These are phyloP conservation scores for Balaeniceps rex DNA, from an alignment of 2,113 vertebrate species.

Conservation along the genomic window DNA sequence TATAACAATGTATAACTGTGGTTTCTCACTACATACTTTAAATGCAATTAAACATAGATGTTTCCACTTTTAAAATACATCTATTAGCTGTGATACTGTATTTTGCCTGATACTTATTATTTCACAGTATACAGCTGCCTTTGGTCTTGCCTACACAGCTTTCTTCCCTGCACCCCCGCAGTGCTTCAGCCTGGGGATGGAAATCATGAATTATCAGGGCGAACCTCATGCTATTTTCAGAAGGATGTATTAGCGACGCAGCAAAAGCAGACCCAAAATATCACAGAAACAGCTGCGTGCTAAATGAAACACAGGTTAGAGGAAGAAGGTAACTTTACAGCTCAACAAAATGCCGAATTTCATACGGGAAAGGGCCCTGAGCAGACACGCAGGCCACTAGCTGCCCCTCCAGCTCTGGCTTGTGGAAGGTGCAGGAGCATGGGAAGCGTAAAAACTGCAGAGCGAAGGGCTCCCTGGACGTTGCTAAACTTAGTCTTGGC, in stretches of 20 bases:
- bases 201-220: neutral
- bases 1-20: constrained; percentile 70
- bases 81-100: constrained; percentile 63
- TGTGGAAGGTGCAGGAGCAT: fast-evolving
- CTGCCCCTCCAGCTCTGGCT: neutral
- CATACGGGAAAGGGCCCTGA: neutral
- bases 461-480: neutral
- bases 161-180: neutral
- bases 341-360: neutral
- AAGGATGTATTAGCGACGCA: neutral
- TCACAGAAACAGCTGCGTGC: neutral
- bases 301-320: neutral
- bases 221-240: neutral
- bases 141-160: neutral
- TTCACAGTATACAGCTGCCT: constrained; percentile 54
- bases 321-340: neutral
- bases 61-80: constrained; percentile 70
- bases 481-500: neutral
- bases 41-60: constrained; percentile 77
- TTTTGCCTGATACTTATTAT: constrained; percentile 67
- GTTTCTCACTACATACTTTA: constrained; percentile 69
- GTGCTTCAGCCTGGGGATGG: neutral
- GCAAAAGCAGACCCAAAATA: neutral
- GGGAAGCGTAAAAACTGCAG: neutral
- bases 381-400: fast-evolving